Evolutionary conservation across 2,113 vertebrate species (phyloP), one percentile per base, ranked within the genome.

Genomic region (Diadophis punctatus): DNA sequence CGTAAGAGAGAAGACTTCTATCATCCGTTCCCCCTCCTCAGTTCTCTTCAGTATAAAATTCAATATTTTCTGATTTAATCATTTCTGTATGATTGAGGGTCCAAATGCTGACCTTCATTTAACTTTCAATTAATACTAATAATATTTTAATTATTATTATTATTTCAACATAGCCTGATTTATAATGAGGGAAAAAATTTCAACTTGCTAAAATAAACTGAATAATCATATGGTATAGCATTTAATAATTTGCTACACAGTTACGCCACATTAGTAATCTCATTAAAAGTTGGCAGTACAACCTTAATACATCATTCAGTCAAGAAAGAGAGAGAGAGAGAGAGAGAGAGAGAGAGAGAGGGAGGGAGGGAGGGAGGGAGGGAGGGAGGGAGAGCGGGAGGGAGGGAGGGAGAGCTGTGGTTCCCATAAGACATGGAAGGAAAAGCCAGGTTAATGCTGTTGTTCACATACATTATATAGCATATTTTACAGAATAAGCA

Each of bases 121-220:
- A 93, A 91, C 88, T 93, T 89, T 91, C 30, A 49, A 86, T 92
- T 90, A 93, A 52, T 49, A 87, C 43, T 91, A 93, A 87, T 27
- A 93, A 16, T 68, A 68, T 94, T 89, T 90, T 49, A 34, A 74
- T 91, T 89, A 93, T 89, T 30, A 92, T 43, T 80, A 22, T 80
- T 80, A 95, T 43, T 56, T 18, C 91, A 0, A 8, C 43, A 39
- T 3, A 86, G 34, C 86, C 34, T 90, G 89, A 93, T 58, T 92
- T 91, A 90, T 30, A 92, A 85, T n/a, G 49, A 22, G 90, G 90
- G 88, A 80, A 39, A 23, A 23, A 4, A 43, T 88, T 56, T 58
- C 92, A 55, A 92, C 91, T 46, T 11, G n/a, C 90, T 88, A 91
- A 93, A 95, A 90, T 23, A 63, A 88, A 91, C 46, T 89, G 63